These are phyloP conservation scores for Diaphora mendica DNA, from an alignment of 2,888 invertebrate genomes.

Conservation along the genomic window DNA sequence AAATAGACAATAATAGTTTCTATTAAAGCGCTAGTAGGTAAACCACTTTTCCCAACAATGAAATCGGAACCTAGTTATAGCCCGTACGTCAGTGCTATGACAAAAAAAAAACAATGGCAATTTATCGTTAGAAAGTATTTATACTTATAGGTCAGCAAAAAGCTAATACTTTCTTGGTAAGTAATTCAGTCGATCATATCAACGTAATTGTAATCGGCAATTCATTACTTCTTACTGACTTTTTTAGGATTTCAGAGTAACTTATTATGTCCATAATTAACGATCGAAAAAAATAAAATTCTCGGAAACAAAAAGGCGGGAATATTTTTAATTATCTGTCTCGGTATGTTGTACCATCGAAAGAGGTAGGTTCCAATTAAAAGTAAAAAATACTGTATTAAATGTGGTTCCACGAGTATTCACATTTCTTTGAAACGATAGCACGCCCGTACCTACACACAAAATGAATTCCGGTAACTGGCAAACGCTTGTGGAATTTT, in stretches of 20 bases:
- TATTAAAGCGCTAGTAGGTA: background rate
- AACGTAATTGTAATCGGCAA: background rate
- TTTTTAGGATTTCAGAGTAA: background rate
- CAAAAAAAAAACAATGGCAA: background rate
- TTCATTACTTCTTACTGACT: background rate
- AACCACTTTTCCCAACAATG: background rate
- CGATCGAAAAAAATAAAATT: background rate
- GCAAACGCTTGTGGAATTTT: conserved; percentile 26
- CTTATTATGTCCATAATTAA: background rate
- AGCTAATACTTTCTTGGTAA: background rate
- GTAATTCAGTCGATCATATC: background rate
- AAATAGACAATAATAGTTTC: background rate
- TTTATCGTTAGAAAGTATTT: background rate
- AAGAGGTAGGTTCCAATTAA: conserved; percentile 29
- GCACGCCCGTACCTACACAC: conserved; percentile 20
- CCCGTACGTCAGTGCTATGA: background rate
- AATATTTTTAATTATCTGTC: conserved; percentile 32
- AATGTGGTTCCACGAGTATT: conserved; percentile 32
- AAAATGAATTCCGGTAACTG: conserved; percentile 35
- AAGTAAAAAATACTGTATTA: conserved; percentile 21
- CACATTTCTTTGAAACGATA: conserved; percentile 46
- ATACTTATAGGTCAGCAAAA: background rate
- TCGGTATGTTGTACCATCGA: conserved; percentile 23
- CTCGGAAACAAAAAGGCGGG: conserved; percentile 23
- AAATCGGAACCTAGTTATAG: background rate